Base-by-base conservation (phyloP, 2,888 invertebrate species). In the Nasonovia ribisnigri region DNA sequence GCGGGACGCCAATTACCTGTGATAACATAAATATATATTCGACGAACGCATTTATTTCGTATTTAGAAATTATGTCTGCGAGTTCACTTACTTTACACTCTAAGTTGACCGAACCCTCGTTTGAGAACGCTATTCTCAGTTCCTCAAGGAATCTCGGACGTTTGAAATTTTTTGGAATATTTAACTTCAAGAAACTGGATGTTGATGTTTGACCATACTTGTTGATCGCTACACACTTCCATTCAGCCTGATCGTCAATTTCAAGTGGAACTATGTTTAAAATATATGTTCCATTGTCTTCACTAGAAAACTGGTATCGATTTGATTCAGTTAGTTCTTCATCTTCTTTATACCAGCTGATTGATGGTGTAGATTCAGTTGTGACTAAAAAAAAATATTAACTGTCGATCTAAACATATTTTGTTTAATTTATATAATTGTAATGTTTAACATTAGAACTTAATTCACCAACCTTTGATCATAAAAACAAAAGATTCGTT, bases 301-400 rank as follows among this genome's bases (percentile, higher is more conserved):
- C 98, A 93, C 96, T 96, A 92, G 96, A 96, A 87, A 97, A 96
- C 94, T 97, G 96, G 95, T 98, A 98, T 90, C 97, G 97, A n/a
- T 97, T 97, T 26, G 96, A 96, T 95, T 97, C 97, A 20, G 95
- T 95, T 29, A 98, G 96, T 0, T 97, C 97, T 95, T 97, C 97
- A 95, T 98, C 98, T 95, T 98, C 98, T 95, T 98, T 97, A 95
- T 97, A 98, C 99, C 99, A 99, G 8, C 97, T 96, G 84, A 99
- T 96, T 89, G 97, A 97, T 20, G 99, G 98, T 95, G 98, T 97
- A 43, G 98, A 98, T 43, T 97, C 97, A 94, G 98, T 97, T 95
- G 97, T 97, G 94, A 98, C 98, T 97, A 96, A 94, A 96, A 60
- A 42, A 36, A 77, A 77, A 46, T 10, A 46, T 0, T 46, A 46